Percentiles rank a stretch among this genome's conserved stretches.
Conservation (phyloP, 1,140 invertebrate genomes). For the Agrilus planipennis region DNA sequence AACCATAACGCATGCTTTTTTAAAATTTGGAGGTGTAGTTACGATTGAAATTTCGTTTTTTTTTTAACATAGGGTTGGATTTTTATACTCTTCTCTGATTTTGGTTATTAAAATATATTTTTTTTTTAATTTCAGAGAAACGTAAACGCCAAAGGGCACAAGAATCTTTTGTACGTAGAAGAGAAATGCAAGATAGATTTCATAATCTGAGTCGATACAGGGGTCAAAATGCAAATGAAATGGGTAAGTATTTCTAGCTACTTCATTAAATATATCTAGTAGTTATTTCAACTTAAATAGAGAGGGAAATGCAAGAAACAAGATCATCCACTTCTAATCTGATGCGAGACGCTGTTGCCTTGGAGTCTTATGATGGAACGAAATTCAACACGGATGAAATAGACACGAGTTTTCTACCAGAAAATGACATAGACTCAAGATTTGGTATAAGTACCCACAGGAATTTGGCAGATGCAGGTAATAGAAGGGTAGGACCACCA, state of each 20-base stretch:
- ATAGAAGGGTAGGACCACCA: slow-evolving; percentile 46
- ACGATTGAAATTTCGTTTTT: no score
- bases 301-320: slow-evolving; percentile 39
- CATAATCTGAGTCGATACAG: slow-evolving; percentile 41
- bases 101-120: not conserved
- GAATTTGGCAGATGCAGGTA: slow-evolving; percentile 32
- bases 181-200: slow-evolving; percentile 58
- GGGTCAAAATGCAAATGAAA: slow-evolving; percentile 41
- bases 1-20: no score
- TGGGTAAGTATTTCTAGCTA: slow-evolving; percentile 30
- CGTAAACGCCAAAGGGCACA: slow-evolving; percentile 67
- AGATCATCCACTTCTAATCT: slow-evolving; percentile 41
- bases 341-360: slow-evolving; percentile 14
- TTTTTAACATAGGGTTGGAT: not conserved
- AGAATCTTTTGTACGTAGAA: slow-evolving; percentile 58
- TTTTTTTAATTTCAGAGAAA: slow-evolving; percentile 46
- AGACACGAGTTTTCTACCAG: slow-evolving; percentile 38
- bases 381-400: slow-evolving; percentile 36
- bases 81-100: slow-evolving; percentile 7
- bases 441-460: slow-evolving; percentile 44
- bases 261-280: no score
- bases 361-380: slow-evolving; percentile 46
- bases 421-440: slow-evolving; percentile 42
- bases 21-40: no score
- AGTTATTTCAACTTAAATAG: slow-evolving; percentile 38